phyloP scores from a whole-genome alignment of 2,888 invertebrate genomes.

The Candidula unifasciata region DNA sequence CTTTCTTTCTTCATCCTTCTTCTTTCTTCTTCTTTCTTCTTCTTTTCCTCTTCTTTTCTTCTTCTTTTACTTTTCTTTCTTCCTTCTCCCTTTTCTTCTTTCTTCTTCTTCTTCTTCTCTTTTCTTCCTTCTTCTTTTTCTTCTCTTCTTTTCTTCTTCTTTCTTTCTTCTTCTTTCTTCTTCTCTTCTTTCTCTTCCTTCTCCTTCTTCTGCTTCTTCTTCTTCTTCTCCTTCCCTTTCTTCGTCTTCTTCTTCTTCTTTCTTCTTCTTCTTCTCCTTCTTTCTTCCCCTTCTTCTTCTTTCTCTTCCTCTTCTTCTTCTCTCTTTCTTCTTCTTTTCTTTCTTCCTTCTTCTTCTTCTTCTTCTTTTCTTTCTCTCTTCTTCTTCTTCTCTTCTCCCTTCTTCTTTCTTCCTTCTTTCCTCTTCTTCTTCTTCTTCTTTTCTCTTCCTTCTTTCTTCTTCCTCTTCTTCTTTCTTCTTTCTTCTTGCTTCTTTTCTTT shows the following conservation, averaged over 20 bases:
- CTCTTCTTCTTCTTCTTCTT: neutral
- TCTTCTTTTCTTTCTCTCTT: neutral
- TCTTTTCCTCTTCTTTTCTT: neutral
- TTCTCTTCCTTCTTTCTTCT: no score
- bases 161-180: neutral
- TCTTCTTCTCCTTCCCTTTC: no score
- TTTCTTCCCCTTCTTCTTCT: neutral
- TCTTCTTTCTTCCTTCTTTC: neutral
- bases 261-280: neutral
- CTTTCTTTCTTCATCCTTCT: neutral
- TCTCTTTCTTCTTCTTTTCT: neutral
- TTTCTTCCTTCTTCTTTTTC: neutral
- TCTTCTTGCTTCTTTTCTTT: no score
- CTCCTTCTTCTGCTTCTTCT: no score
- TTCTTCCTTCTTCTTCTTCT: neutral
- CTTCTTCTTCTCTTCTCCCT: neutral
- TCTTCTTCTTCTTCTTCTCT: neutral
- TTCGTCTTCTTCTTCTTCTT: no score
- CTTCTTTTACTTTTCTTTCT: neutral
- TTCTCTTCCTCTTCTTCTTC: neutral
- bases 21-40: neutral
- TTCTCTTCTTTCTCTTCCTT: neutral
- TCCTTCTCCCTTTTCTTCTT: neutral
- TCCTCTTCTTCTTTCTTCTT: no score
- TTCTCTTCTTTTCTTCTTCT: neutral